A percentile compares a stretch with the other conserved stretches of the same genome.
Evolutionary conservation across 2,888 invertebrate species (phyloP).

Genomic region (Helobdella robusta): DNA sequence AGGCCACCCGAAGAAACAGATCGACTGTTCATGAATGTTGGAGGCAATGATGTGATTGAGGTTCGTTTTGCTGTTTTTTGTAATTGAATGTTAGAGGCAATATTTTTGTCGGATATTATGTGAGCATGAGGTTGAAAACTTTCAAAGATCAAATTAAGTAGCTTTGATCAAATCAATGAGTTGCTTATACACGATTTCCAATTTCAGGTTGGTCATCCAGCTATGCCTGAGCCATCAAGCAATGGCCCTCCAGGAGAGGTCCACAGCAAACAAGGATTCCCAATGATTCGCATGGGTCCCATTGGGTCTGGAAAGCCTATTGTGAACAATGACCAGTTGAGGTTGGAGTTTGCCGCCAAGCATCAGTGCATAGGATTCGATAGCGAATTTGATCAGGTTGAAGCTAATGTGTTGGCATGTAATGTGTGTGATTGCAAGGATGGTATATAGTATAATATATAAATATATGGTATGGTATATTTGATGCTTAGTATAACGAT

Average conservation of each 20-base stretch:
- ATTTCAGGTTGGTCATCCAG: constrained; percentile 43
- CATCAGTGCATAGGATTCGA: constrained; percentile 66
- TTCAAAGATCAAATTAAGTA: background rate
- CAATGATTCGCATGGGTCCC: constrained; percentile 62
- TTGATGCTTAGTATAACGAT: too few relatives aligned
- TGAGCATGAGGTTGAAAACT: too few relatives aligned
- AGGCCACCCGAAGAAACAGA: constrained; percentile 45
- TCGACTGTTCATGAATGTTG: constrained; percentile 47
- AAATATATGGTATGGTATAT: too few relatives aligned
- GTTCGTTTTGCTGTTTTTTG: constrained; percentile 26
- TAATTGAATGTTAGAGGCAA: background rate
- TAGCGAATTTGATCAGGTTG: constrained; percentile 89
- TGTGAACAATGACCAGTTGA: constrained; percentile 55
- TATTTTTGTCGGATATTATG: background rate
- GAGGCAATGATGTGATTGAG: constrained; percentile 47
- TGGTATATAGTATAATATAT: too few relatives aligned
- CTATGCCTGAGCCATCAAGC: constrained; percentile 39
- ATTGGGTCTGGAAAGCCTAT: constrained; percentile 75
- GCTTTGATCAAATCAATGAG: background rate
- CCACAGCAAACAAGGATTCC: constrained; percentile 34
- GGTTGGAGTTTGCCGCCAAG: constrained; percentile 66
- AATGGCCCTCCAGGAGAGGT: background rate
- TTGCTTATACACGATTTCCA: too few relatives aligned
- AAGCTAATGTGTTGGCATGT: background rate
- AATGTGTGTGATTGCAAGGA: too few relatives aligned